These are phyloP conservation scores for Noctua fimbriata DNA, from an alignment of 2,888 invertebrate species.

Conservation along the genomic window DNA sequence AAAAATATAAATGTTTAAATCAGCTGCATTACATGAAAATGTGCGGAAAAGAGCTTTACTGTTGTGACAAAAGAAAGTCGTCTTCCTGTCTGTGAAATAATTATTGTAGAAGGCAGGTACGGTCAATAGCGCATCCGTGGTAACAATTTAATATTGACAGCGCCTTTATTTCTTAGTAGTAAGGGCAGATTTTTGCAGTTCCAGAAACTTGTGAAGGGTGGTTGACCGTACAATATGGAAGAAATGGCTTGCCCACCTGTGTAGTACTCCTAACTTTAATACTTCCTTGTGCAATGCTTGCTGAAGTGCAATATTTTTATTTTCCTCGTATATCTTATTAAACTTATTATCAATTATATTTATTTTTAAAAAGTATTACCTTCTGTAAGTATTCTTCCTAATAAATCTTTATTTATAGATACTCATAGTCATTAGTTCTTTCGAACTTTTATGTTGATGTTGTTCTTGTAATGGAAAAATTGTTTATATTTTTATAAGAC, in stretches of 20 bases:
- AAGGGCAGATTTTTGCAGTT: background rate
- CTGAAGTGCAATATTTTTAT: conserved; percentile 67
- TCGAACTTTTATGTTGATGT: conserved; percentile 63
- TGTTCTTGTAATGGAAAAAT: conserved; percentile 69
- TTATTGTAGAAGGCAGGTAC: conserved; percentile 66
- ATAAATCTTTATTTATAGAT: conserved; percentile 55
- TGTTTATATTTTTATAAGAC: conserved; percentile 82
- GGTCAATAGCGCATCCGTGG: conserved; percentile 18
- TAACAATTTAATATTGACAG: background rate
- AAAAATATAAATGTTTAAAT: conserved; percentile 7
- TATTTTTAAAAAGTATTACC: conserved; percentile 65
- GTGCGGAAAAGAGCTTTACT: conserved; percentile 47
- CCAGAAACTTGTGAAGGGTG: conserved; percentile 1
- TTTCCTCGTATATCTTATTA: conserved; percentile 26
- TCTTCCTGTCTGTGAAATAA: conserved; percentile 79
- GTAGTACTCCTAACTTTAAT: conserved; percentile 62
- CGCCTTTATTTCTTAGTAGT: background rate
- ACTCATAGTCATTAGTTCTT: conserved; percentile 62
- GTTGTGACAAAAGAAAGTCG: conserved; percentile 66
- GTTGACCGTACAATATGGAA: conserved; percentile 50
- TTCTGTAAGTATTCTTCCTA: conserved; percentile 50
- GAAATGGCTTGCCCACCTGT: conserved; percentile 80
- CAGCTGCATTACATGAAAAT: conserved; percentile 21
- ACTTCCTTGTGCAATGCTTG: conserved; percentile 78
- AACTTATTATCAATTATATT: conserved; percentile 68